These are phyloP conservation scores for Pseudorectes ferrugineus DNA, from an alignment of 2,113 vertebrate species.

Conservation along the genomic window DNA sequence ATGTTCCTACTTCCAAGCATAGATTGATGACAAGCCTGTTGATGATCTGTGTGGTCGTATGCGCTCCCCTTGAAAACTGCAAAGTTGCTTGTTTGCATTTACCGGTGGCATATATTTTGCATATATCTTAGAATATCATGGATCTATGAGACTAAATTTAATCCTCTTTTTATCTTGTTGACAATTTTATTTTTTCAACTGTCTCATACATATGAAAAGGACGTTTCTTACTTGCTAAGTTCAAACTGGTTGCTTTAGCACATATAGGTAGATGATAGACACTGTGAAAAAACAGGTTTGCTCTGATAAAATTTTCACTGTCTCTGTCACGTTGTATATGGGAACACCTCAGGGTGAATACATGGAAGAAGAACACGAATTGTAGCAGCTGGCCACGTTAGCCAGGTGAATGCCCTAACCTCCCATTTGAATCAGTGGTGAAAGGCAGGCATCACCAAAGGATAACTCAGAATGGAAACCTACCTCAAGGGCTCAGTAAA, in stretches of 20 bases:
- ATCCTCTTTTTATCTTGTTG: neutral
- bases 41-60: neutral
- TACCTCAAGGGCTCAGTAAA: accelerated
- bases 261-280: neutral
- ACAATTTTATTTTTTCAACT: neutral
- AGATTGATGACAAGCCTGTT: neutral
- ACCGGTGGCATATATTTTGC: neutral
- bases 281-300: neutral
- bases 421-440: neutral
- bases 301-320: neutral
- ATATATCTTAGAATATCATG: neutral
- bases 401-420: neutral
- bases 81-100: neutral
- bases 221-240: neutral
- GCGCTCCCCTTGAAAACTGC: neutral
- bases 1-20: neutral
- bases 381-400: neutral
- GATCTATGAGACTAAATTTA: neutral
- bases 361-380: accelerated
- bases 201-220: neutral
- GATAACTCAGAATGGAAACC: neutral
- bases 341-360: neutral
- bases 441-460: neutral
- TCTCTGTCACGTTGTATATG: neutral
- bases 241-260: neutral